phyloP scores from a whole-genome alignment of 92 coral and sea anemone genomes.

The Actinostola sp. region DNA sequence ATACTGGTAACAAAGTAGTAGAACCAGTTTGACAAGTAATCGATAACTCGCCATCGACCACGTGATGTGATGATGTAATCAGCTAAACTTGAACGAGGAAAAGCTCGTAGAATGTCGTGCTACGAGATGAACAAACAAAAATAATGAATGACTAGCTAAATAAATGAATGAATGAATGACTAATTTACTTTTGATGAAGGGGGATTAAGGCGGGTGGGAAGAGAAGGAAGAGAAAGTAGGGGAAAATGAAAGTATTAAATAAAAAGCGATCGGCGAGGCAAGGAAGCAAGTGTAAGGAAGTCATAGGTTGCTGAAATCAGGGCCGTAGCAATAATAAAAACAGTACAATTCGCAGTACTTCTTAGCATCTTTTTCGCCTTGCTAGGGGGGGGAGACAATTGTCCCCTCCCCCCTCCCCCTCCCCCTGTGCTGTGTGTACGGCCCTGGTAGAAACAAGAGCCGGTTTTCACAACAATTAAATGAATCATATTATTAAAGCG shows the following conservation, averaged over 20 bases:
- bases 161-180: constrained; percentile 6
- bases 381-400: no score
- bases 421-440: no score
- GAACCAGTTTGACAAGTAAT: constrained; percentile 36
- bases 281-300: no score
- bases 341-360: no score
- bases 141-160: background rate
- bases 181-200: background rate
- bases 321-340: no score
- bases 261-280: background rate
- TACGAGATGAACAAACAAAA: background rate
- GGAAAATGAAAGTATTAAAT: background rate
- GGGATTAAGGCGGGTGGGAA: background rate
- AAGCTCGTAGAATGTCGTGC: constrained; percentile 65
- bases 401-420: no score
- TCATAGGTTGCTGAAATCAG: no score
- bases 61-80: constrained; percentile 52
- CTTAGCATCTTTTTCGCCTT: no score
- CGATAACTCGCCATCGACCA: constrained; percentile 50
- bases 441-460: no score
- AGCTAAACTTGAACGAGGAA: constrained; percentile 51
- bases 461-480: no score
- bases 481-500: no score
- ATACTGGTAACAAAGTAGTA: constrained; percentile 23
- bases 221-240: background rate